Percentiles rank a stretch among this genome's conserved stretches.
Conservation (phyloP, 2,113 vertebrate genomes). For the Lophura nycthemera region DNA sequence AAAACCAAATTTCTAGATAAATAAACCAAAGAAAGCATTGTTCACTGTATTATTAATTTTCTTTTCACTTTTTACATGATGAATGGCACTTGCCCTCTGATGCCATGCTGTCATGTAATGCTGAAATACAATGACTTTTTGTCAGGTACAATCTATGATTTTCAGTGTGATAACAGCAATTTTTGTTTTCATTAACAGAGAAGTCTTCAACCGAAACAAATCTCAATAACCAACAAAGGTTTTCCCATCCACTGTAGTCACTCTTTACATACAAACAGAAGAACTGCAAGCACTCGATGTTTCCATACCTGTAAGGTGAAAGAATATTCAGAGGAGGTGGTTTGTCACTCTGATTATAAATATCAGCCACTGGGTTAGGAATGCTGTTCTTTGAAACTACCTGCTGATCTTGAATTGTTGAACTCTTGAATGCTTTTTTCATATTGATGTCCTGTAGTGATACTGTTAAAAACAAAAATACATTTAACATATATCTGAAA, state of each 20-base stretch:
- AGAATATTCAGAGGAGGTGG: conserved; percentile 95
- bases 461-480: conserved; percentile 77
- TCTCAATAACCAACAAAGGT: background rate
- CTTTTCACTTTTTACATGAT: background rate
- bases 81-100: background rate
- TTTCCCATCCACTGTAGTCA: background rate
- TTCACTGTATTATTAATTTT: background rate
- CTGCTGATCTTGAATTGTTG: conserved; percentile 95
- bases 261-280: background rate
- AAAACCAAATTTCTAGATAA: background rate
- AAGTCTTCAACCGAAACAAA: background rate
- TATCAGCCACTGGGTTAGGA: conserved; percentile 91
- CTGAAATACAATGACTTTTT: background rate
- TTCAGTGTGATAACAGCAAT: background rate
- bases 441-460: conserved; percentile 99
- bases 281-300: fast-evolving
- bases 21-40: background rate
- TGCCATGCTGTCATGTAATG: background rate
- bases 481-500: background rate
- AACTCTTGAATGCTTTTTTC: conserved; percentile 98
- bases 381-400: conserved; percentile 97
- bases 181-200: background rate
- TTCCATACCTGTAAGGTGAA: conserved; percentile 87
- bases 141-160: background rate
- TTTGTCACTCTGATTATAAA: conserved; percentile 94